Evolutionary conservation across 2,113 vertebrate species (phyloP).

Genomic region (Sphaerodactylus townsendi): DNA sequence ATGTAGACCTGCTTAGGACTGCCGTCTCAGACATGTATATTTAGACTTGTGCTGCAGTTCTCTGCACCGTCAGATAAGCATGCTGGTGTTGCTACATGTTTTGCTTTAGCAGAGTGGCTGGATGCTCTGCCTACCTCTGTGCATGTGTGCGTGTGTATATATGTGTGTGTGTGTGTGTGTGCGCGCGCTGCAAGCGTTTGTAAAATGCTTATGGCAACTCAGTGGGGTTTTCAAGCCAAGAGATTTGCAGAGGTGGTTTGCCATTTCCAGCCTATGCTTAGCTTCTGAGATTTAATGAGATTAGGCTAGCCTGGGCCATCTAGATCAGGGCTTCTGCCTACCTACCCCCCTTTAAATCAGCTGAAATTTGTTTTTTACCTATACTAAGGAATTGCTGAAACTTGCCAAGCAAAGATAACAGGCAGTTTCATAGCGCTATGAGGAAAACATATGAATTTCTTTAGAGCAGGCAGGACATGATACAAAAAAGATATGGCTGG

Average conservation of each 20-base stretch:
- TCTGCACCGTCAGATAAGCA: background rate
- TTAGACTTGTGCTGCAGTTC: background rate
- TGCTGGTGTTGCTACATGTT: background rate
- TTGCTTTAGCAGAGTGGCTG: background rate
- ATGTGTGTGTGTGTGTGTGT: too few species aligned
- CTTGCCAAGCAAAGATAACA: background rate
- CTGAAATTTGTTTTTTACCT: background rate
- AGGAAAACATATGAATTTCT: background rate
- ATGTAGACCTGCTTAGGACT: too few species aligned
- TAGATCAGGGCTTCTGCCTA: too few species aligned
- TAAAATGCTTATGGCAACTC: too few species aligned
- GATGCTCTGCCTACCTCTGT: background rate
- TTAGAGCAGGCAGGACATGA: background rate
- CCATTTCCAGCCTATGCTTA: too few species aligned
- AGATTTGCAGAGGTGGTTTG: too few species aligned
- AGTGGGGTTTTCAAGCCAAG: too few species aligned
- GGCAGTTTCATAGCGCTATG: background rate
- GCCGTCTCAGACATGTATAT: background rate
- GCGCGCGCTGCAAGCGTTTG: too few species aligned
- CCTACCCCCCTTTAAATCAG: background rate
- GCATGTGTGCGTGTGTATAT: too few species aligned
- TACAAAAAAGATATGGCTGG: background rate
- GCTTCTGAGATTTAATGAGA: too few species aligned
- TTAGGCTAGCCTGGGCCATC: too few species aligned
- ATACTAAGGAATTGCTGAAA: background rate